phyloP scores from a whole-genome alignment of 2,797 vertebrate species.

The Chromobotia macracanthus region DNA sequence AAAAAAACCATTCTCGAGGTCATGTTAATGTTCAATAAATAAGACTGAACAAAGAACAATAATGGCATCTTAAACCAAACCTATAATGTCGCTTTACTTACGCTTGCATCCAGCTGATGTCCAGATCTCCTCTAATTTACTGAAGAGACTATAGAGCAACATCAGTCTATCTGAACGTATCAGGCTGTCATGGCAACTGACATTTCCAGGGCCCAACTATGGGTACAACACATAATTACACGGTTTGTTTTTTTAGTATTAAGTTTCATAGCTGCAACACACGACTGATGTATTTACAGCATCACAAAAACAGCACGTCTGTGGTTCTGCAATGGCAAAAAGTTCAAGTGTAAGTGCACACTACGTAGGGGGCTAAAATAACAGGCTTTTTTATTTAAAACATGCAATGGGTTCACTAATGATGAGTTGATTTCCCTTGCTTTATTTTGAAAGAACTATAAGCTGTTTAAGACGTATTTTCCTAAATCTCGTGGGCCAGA shows the following conservation, averaged over 20 bases:
- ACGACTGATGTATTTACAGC: background rate
- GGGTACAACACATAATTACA: constrained; percentile 51
- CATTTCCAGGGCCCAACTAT: constrained; percentile 81
- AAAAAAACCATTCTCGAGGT: constrained; percentile 5
- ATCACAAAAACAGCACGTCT: background rate
- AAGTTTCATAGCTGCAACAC: background rate
- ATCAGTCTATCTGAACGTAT: constrained; percentile 89
- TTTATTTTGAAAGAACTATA: background rate
- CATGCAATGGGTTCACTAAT: background rate
- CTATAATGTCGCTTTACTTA: constrained; percentile 68
- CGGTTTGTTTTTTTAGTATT: background rate
- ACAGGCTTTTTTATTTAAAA: background rate
- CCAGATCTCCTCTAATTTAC: constrained; percentile 82
- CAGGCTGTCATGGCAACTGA: constrained; percentile 85
- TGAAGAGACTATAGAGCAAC: constrained; percentile 80
- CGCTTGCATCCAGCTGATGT: constrained; percentile 77
- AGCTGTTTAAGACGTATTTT: background rate
- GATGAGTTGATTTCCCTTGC: background rate
- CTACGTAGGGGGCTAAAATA: background rate
- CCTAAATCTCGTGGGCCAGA: background rate
- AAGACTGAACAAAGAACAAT: no score
- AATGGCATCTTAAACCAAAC: background rate
- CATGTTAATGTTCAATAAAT: background rate
- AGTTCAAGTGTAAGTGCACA: background rate
- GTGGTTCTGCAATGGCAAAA: background rate